Evolutionary conservation across 2,888 invertebrate species (phyloP).

Genomic region (Thysanoteuthis rhombus): DNA sequence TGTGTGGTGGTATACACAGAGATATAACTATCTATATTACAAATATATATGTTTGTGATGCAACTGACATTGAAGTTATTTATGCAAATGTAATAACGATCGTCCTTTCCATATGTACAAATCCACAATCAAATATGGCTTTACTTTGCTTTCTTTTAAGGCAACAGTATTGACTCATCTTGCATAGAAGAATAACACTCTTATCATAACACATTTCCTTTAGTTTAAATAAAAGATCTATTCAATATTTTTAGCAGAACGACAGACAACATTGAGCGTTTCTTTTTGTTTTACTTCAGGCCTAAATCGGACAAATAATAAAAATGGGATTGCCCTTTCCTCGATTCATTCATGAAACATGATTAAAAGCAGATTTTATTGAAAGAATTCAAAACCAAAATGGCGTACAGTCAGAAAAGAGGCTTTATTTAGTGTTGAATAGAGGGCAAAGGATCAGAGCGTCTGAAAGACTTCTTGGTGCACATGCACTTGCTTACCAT

Average conservation of each 20-base stretch:
- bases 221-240: neutral
- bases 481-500: neutral
- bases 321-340: neutral
- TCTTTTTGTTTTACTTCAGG: neutral
- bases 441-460: neutral
- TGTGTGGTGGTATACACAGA: too few species aligned
- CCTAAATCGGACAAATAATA: neutral
- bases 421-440: neutral
- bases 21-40: too few species aligned
- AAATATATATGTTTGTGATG: too few species aligned
- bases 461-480: neutral
- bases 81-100: too few species aligned
- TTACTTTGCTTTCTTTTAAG: neutral
- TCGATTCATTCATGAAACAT: neutral
- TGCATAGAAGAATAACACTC: neutral
- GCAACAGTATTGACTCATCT: neutral
- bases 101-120: neutral
- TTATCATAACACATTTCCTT: neutral
- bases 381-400: neutral
- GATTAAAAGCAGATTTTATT: slow-evolving; percentile 12
- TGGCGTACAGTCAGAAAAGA: neutral
- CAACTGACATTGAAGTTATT: too few species aligned
- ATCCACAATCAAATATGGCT: neutral
- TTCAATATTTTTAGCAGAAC: neutral
- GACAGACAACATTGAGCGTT: neutral